Base-by-base conservation (phyloP, 2,888 invertebrate genomes). In the Protonemura montana region DNA sequence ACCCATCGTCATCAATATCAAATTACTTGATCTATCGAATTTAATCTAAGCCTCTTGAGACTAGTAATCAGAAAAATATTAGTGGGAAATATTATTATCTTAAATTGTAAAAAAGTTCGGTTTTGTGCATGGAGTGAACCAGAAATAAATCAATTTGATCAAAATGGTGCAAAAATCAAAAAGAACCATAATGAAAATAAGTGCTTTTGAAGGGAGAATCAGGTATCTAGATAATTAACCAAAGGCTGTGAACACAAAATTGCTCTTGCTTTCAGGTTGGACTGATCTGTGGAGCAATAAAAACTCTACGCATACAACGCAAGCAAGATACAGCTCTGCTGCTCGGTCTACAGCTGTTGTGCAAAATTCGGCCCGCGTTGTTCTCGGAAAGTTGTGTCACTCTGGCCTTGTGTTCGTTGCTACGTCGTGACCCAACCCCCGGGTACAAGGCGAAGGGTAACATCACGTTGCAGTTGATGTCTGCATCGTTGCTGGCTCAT, bases 261-360 rank as follows among this genome's bases (percentile, higher is more conserved):
- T 28, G 25, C 0, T 82, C 21, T 0, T 27, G 27, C 16, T 10
- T 85, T 88, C 91, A 95, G 95, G 91, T 95, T 83, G 95, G 95
- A 0, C 93, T 97, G 7, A 92, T 98, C n/a, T 96, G 98, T 89
- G 98, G 98, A 0, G 95, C 97, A n/a, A 95, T 98, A 41, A 96
- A 96, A 89, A 93, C 95, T 0, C 93, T 98, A 0, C 95, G 95
- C 88, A 93, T 94, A 7, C 96, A 96, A 88, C 93, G 97, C 83
- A 98, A 98, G 90, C 97, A 98, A 2, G 97, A 98, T 89, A 94
- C 95, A 30, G 92, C 96, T 59, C 92, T 96, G 0, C 96, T 95
- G 89, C 94, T 97, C 90, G 94, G 95, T 76, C 92, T 99, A 85
- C 93, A 97, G 86, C 96, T 97, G 90, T 91, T 98, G 27, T 96